These are phyloP conservation scores for Brenthis daphne DNA, from an alignment of 2,888 invertebrate genomes.

Conservation along the genomic window DNA sequence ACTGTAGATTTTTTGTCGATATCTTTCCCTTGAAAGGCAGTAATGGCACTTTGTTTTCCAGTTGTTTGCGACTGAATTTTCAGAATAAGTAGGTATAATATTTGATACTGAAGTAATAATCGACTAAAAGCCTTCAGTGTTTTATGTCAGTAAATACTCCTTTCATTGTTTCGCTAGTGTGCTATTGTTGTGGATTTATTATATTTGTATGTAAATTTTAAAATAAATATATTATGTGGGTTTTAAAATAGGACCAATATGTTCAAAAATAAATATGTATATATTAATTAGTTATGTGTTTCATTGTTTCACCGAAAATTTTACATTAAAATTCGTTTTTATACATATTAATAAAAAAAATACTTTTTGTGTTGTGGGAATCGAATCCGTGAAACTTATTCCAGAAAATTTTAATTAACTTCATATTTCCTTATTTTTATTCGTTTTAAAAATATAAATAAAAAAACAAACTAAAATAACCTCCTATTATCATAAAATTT, in stretches of 20 bases:
- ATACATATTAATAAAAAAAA: too few relatives aligned
- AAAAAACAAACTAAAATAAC: not conserved
- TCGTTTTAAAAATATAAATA: too few relatives aligned
- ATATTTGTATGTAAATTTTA: not conserved
- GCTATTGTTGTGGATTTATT: not conserved
- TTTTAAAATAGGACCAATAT: constrained; percentile 14
- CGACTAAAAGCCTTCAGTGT: too few relatives aligned
- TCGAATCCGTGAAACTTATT: not conserved
- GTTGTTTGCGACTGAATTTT: too few relatives aligned
- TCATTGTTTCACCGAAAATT: not conserved
- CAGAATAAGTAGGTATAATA: too few relatives aligned
- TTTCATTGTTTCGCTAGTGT: not conserved
- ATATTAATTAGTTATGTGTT: constrained; percentile 9
- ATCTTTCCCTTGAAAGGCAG: too few relatives aligned
- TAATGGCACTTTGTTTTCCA: too few relatives aligned
- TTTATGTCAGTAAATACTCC: not conserved
- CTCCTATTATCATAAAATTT: not conserved
- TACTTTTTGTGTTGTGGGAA: too few relatives aligned
- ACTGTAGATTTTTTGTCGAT: too few relatives aligned
- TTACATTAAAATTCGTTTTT: not conserved
- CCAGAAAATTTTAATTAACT: too few relatives aligned
- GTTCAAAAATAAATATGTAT: constrained; percentile 3
- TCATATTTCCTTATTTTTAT: too few relatives aligned
- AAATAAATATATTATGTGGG: not conserved
- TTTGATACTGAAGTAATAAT: too few relatives aligned